These are phyloP conservation scores for Albula glossodonta DNA, from an alignment of 2,113 vertebrate genomes.

Conservation along the genomic window DNA sequence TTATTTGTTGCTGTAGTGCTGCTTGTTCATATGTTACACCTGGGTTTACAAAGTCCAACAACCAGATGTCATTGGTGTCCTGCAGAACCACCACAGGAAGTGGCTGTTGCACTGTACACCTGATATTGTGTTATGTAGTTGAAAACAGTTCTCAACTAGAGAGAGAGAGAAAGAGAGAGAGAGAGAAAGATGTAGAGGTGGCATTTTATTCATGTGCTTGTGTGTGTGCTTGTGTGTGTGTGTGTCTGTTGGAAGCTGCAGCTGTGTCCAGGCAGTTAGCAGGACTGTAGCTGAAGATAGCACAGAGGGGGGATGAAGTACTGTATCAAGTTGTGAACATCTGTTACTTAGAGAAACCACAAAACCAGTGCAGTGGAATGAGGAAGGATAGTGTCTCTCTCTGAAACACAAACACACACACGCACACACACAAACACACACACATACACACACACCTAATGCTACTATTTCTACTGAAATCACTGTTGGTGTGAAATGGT, in stretches of 20 bases:
- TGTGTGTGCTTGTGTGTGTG: slow-evolving; percentile 17
- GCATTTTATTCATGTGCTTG: slow-evolving; percentile 23
- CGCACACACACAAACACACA: too few relatives aligned
- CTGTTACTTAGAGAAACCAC: slow-evolving; percentile 77
- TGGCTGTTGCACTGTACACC: neutral
- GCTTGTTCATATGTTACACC: neutral
- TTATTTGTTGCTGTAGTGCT: neutral
- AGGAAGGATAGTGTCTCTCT: slow-evolving; percentile 66
- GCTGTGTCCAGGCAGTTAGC: slow-evolving; percentile 63
- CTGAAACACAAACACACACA: neutral
- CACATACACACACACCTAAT: too few relatives aligned
- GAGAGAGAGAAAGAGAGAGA: neutral
- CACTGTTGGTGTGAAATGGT: too few relatives aligned
- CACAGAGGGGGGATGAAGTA: slow-evolving; percentile 63
- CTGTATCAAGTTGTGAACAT: slow-evolving; percentile 79
- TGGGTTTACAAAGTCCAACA: neutral
- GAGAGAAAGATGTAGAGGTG: neutral
- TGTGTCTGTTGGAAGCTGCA: slow-evolving; percentile 4
- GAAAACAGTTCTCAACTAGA: neutral
- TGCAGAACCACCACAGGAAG: neutral
- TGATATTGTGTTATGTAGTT: neutral
- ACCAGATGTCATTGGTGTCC: neutral
- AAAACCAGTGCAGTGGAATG: slow-evolving; percentile 72
- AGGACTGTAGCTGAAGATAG: slow-evolving; percentile 72
- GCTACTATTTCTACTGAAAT: too few relatives aligned